A percentile compares a stretch with the other conserved stretches of the same genome.
Evolutionary conservation across 2,797 vertebrate species (phyloP).

Genomic region (Sebastes glaucus): DNA sequence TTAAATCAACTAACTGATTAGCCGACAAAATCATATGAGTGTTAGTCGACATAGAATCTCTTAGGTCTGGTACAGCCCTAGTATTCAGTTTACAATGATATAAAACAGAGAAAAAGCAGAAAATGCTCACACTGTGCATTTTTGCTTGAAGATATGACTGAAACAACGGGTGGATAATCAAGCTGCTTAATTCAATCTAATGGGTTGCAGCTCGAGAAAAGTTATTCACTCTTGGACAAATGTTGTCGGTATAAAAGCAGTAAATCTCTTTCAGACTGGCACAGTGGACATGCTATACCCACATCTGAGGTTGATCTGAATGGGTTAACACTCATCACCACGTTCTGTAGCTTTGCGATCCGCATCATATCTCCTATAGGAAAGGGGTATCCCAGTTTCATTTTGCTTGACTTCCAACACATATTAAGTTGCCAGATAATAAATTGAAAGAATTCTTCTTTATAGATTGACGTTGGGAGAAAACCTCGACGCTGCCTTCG

Average conservation of each 20-base stretch:
- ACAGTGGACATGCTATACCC: background rate
- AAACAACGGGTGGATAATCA: background rate
- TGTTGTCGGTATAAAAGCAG: background rate
- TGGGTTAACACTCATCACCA: background rate
- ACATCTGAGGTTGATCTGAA: background rate
- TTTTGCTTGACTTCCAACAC: conserved; percentile 30
- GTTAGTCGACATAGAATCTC: too few species aligned
- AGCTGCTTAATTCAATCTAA: background rate
- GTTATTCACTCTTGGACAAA: background rate
- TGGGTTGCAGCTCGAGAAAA: background rate
- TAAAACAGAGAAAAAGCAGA: background rate
- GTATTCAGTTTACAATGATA: background rate
- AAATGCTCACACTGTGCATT: background rate
- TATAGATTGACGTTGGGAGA: conserved; percentile 18
- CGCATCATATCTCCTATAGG: background rate
- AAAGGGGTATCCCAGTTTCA: background rate
- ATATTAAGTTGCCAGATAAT: conserved; percentile 38
- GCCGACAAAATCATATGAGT: too few species aligned
- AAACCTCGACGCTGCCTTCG: conserved; percentile 38
- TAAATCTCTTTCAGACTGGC: background rate
- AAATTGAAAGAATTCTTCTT: conserved; percentile 38
- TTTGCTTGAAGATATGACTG: background rate
- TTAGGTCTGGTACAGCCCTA: too few species aligned
- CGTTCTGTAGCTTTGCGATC: background rate
- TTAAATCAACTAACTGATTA: too few species aligned